Evolutionary conservation across 1,140 invertebrate genomes (phyloP).

Genomic region (Stegodyphus mimosarum): DNA sequence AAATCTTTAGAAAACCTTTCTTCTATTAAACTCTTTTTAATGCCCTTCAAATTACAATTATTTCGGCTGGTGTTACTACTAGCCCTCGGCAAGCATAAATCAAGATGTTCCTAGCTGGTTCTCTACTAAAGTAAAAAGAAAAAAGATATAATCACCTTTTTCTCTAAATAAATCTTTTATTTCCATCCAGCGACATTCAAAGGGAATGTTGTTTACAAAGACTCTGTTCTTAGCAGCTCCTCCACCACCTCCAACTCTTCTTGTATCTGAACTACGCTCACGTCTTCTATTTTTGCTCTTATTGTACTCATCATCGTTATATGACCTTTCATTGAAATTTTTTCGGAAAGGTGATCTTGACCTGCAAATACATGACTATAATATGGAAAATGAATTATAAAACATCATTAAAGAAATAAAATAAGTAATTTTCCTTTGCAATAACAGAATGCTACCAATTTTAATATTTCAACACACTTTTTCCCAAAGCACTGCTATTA

Average conservation of each 20-base stretch:
- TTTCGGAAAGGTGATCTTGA: conserved; percentile 54
- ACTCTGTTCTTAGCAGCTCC: conserved; percentile 22
- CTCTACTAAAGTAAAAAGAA: too few species aligned
- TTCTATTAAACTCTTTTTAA: too few species aligned
- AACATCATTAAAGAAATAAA: not conserved
- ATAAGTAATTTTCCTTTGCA: too few species aligned
- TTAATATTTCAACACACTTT: too few species aligned
- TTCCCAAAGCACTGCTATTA: too few species aligned
- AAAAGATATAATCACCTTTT: conserved; percentile 70
- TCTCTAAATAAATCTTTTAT: conserved; percentile 92
- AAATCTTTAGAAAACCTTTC: too few species aligned
- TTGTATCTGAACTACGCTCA: conserved; percentile 11
- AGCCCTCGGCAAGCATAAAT: too few species aligned
- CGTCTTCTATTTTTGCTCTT: conserved; percentile 22
- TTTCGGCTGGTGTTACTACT: too few species aligned
- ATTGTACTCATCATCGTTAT: conserved; percentile 13
- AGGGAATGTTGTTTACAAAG: conserved; percentile 81
- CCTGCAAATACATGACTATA: conserved; percentile 9
- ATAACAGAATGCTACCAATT: too few species aligned
- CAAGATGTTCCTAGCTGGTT: too few species aligned
- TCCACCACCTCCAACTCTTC: not conserved
- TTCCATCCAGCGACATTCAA: conserved; percentile 88
- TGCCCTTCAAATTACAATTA: too few species aligned
- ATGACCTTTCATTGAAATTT: conserved; percentile 51
- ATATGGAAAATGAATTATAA: conserved; percentile 69